Evolutionary conservation across 2,113 vertebrate genomes (phyloP), one percentile per base, ranked within the genome.

Genomic region (Proterorhinus semilunaris): DNA sequence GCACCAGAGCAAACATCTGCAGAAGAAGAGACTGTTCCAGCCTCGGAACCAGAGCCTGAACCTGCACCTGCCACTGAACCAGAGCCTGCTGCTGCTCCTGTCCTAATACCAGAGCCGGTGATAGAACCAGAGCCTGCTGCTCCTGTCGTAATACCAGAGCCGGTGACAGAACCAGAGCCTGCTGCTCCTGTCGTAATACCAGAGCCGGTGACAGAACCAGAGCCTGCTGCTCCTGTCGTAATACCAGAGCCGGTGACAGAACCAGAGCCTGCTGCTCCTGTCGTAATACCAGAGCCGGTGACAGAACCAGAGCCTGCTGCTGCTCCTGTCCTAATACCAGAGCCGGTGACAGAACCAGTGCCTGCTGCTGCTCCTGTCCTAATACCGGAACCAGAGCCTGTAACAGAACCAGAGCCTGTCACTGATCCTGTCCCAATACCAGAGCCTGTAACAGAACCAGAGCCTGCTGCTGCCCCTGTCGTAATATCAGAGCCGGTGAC

Each of bases 361-460:
- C 7, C 67, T 65, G 59, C 76, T 57, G 13, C 54, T 69, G 21
- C 65, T 75, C 46, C 10, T 47, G 42, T 45, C 6, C 5, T 62
- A 9, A 66, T 44, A 21, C 21, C 57, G 17, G 78, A 57, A 11
- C 53, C 63, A 21, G 2, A 21, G 8, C 53, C 53, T 6, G 17
- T 8, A 4, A 1, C 17, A 55, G 78, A 62, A 53, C 51, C 51
- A 45, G 83, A 89, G 21, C 52, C 69, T 63, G 62, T 58, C 0
- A 7, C 13, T 51, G 49, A 13, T 51, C 49, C 6, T 17, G 51
- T 8, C 16, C 51, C n/a, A 16, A 16, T 8, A 1, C 66, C 68
- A 42, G 59, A 53, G n/a, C 51, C 5, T 7, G 7, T 78, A 44
- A 62, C 17, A 52, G 79, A 82, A 54, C 62, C 64, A 63, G 61